A percentile compares a stretch with the other conserved stretches of the same genome.
phyloP scores from a whole-genome alignment of 1,140 invertebrate genomes.

The Chionoecetes opilio region DNA sequence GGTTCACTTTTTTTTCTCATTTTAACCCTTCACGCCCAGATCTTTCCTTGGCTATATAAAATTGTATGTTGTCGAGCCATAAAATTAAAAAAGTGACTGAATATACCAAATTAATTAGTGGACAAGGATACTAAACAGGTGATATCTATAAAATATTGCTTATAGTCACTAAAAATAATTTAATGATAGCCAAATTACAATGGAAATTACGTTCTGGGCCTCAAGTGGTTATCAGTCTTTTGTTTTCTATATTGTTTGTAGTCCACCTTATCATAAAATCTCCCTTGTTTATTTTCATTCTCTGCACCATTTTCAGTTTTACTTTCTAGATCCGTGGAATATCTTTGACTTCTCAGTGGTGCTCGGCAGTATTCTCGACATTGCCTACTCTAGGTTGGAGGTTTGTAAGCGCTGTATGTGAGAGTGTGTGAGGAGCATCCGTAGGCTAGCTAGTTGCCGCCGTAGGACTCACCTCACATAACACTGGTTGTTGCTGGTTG shows the following conservation, averaged over 20 bases:
- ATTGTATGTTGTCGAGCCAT: too few relatives aligned
- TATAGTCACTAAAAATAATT: too few relatives aligned
- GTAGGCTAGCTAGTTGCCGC: slow-evolving; percentile 71
- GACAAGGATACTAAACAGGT: too few relatives aligned
- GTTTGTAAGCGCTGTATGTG: slow-evolving; percentile 86
- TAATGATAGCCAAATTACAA: too few relatives aligned
- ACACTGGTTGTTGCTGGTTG: slow-evolving; percentile 44
- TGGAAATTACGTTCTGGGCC: too few relatives aligned
- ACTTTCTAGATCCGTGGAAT: slow-evolving; percentile 99
- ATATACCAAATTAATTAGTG: too few relatives aligned
- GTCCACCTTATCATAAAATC: background rate
- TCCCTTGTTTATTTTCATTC: slow-evolving; percentile 54
- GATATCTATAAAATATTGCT: too few relatives aligned
- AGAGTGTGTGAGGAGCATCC: slow-evolving; percentile 14
- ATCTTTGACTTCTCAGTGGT: slow-evolving; percentile 99
- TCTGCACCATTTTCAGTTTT: slow-evolving; percentile 90
- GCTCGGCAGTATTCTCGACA: slow-evolving; percentile 99
- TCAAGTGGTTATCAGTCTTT: background rate
- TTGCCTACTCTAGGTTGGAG: slow-evolving; percentile 97
- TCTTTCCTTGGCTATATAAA: too few relatives aligned
- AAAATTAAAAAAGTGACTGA: too few relatives aligned
- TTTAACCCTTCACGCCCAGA: too few relatives aligned
- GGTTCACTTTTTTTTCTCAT: background rate
- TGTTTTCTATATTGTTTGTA: background rate
- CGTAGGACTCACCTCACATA: slow-evolving; percentile 63